These are phyloP conservation scores for Lepisosteus oculatus DNA, from an alignment of 2,113 vertebrate genomes.

Conservation along the genomic window DNA sequence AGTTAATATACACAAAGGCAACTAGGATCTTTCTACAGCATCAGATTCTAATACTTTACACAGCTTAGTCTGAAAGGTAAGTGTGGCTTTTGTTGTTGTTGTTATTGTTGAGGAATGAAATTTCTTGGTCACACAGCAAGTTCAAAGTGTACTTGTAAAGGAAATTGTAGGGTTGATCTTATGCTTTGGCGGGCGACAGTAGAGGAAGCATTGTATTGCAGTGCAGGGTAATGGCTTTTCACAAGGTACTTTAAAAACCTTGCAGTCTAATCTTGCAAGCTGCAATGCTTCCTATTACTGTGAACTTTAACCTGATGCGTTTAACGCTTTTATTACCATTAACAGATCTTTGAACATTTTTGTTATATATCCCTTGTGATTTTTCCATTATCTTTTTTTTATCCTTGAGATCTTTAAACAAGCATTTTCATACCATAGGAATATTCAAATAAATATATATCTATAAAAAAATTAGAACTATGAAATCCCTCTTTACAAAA, in stretches of 20 bases:
- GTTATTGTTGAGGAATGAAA: conserved; percentile 52
- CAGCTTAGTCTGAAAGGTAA: conserved; percentile 90
- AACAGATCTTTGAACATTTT: conserved; percentile 1
- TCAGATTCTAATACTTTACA: conserved; percentile 96
- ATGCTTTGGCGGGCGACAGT: conserved; percentile 54
- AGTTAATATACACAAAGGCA: conserved; percentile 99
- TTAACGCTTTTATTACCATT: conserved; percentile 7
- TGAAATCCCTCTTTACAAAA: conserved; percentile 1
- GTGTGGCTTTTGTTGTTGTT: conserved; percentile 65
- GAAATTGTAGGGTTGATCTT: conserved; percentile 35
- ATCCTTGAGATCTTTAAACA: conserved; percentile 43
- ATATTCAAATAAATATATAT: conserved; percentile 21
- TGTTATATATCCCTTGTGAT: conserved; percentile 8
- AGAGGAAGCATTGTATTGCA: conserved; percentile 47
- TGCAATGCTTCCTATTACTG: conserved; percentile 46
- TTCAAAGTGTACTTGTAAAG: conserved; percentile 38
- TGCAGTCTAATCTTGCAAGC: conserved; percentile 59
- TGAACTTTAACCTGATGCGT: conserved; percentile 24
- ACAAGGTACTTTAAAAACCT: conserved; percentile 42
- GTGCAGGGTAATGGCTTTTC: conserved; percentile 64
- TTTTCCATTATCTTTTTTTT: conserved; percentile 11
- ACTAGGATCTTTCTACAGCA: conserved; percentile 99
- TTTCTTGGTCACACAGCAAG: conserved; percentile 72
- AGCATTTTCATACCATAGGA: conserved; percentile 45
- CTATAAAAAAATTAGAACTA: conserved; percentile 30